These are phyloP conservation scores for Myathropa florea DNA, from an alignment of 2,888 invertebrate genomes.

Conservation along the genomic window DNA sequence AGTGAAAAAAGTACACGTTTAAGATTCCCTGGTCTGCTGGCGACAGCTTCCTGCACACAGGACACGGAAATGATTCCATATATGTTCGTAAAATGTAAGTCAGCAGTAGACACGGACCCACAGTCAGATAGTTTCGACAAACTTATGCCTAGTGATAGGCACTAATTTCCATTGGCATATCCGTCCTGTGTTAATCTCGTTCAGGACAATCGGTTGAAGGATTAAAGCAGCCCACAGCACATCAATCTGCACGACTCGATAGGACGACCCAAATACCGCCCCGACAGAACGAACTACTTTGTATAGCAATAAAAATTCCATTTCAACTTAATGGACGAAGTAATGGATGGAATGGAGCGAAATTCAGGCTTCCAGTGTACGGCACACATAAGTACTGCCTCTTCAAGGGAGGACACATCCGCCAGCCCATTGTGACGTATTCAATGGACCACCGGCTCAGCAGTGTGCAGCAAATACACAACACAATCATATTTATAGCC, in stretches of 20 bases:
- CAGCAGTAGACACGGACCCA: neutral
- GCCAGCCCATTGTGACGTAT: conserved; percentile 33
- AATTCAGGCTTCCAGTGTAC: neutral
- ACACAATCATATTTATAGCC: conserved; percentile 25
- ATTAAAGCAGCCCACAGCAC: conserved; percentile 21
- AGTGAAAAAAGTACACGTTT: neutral
- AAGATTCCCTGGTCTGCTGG: neutral
- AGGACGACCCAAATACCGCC: conserved; percentile 25
- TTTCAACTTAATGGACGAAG: conserved; percentile 46
- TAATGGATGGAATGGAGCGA: neutral
- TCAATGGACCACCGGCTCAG: conserved; percentile 23
- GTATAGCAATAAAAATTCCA: conserved; percentile 54
- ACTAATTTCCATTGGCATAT: conserved; percentile 50
- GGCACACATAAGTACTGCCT: neutral
- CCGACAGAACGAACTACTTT: conserved; percentile 46
- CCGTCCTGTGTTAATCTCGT: neutral
- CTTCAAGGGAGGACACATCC: neutral
- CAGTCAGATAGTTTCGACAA: conserved; percentile 22
- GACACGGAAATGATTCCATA: neutral
- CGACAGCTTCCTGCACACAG: neutral
- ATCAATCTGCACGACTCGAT: conserved; percentile 34
- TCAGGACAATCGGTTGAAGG: conserved; percentile 12
- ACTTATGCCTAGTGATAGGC: conserved; percentile 33
- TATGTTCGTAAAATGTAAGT: neutral
- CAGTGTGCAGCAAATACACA: conserved; percentile 30